phyloP scores from a whole-genome alignment of 2,797 vertebrate species.

The Pseudochromis fuscus region DNA sequence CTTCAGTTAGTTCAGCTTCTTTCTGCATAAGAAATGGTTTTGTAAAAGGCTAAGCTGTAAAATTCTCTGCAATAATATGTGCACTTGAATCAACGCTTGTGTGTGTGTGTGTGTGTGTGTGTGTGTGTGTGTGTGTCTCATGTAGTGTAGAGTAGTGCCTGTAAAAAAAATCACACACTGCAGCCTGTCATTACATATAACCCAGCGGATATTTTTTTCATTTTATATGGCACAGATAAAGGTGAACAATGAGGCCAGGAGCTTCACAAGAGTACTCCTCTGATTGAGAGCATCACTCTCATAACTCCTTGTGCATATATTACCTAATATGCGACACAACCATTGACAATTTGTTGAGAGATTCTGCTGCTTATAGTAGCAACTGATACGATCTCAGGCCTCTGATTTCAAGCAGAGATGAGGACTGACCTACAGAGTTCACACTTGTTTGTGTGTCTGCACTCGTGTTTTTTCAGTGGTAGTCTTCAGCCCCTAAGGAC shows the following conservation, averaged over 20 bases:
- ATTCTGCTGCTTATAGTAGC: background rate
- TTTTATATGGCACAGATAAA: background rate
- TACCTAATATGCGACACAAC: background rate
- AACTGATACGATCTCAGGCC: background rate
- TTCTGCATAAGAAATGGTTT: background rate
- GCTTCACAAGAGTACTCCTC: background rate
- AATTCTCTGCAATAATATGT: background rate
- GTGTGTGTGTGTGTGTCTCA: background rate
- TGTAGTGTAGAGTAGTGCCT: background rate
- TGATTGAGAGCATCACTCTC: background rate
- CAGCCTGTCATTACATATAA: background rate
- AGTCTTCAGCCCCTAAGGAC: no score
- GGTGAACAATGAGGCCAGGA: background rate
- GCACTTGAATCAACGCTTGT: background rate
- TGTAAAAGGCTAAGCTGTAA: background rate
- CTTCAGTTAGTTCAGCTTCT: background rate
- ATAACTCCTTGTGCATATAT: background rate
- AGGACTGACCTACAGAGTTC: background rate
- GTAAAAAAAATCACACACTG: background rate
- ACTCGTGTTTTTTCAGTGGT: no score
- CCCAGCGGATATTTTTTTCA: background rate
- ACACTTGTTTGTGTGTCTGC: background rate
- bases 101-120: constrained; percentile 1
- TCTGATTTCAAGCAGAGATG: background rate
- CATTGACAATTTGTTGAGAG: background rate